These are phyloP conservation scores for Adineta ricciae DNA, from an alignment of 2,888 invertebrate genomes.

Conservation along the genomic window DNA sequence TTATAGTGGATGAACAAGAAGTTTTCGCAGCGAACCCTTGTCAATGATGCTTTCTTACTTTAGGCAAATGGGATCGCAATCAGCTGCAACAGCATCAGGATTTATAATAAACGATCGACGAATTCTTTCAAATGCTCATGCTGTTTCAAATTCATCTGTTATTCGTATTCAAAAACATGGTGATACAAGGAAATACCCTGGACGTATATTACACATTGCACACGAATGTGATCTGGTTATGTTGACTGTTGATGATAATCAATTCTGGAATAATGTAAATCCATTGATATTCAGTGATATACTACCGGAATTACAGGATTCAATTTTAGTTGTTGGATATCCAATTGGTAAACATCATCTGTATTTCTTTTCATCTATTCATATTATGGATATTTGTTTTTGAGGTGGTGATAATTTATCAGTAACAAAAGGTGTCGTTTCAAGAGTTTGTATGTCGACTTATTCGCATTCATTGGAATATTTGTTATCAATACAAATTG, in stretches of 20 bases:
- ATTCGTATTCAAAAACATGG: not conserved
- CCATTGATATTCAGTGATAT: too few relatives aligned
- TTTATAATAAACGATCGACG: too few relatives aligned
- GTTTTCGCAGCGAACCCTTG: too few relatives aligned
- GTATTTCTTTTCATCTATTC: too few relatives aligned
- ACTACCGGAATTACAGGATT: too few relatives aligned
- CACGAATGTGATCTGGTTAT: not conserved
- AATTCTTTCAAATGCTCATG: too few relatives aligned
- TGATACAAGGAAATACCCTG: not conserved
- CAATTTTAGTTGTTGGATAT: not conserved
- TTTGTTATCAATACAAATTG: slow-evolving; percentile 7
- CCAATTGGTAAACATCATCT: not conserved
- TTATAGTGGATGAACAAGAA: too few relatives aligned
- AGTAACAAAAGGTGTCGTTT: slow-evolving; percentile 7
- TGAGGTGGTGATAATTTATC: not conserved
- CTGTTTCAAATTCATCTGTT: not conserved
- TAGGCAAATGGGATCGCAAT: too few relatives aligned
- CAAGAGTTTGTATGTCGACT: not conserved
- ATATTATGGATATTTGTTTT: too few relatives aligned
- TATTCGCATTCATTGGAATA: not conserved
- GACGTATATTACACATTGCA: not conserved
- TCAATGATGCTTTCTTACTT: too few relatives aligned
- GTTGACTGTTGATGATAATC: not conserved
- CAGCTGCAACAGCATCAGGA: too few relatives aligned
- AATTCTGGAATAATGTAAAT: not conserved